Evolutionary conservation across 2,888 invertebrate genomes (phyloP), one percentile per base, ranked within the genome.

Genomic region (Pomacea canaliculata): DNA sequence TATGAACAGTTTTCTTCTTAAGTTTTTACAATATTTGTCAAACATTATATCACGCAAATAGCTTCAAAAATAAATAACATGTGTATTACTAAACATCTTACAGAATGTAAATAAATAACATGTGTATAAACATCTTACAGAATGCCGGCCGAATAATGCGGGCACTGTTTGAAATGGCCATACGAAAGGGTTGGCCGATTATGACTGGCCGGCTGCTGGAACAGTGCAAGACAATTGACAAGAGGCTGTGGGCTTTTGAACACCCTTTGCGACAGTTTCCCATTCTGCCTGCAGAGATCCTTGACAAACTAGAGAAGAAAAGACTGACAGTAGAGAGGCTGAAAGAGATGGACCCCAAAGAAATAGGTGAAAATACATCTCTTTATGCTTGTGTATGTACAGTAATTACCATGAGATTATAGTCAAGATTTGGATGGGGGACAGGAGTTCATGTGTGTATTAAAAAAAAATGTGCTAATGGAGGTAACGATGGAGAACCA

Each of bases 141-240:
- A 99, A 98, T 91, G 95, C 96, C 13, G 94, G 95, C 0, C 93
- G 99, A 75, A 96, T 99, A 84, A 94, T 95, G 12, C 93, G 99
- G 65, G 97, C 98, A 0, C 91, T 99, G 60, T 99, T 99, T 91
- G 98, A 99, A 88, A 96, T 99, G 80, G 96, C 96, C 0, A 92
- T 98, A 10, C 93, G 96, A 51, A 95, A 95, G 86, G 97, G 96
- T 89, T 97, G 96, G 93, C 95, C 99, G 0, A 93, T 96, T 81
- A 94, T 98, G 93, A 94, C 99, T 0, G 95, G 94, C 0, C 92
- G 96, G 10, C 94, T 98, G 82, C 93, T 99, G 1, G 94, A 93
- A 83, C 93, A 99, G 88, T 95, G 97, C 59, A 97, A 98, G 92
- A 97, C 97, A 95, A 93, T 99, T 81, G 98, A 99, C 89, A 94